A percentile compares a stretch with the other conserved stretches of the same genome.
phyloP scores from a whole-genome alignment of 2,888 invertebrate species.

The Acanthoscelides obtectus region DNA sequence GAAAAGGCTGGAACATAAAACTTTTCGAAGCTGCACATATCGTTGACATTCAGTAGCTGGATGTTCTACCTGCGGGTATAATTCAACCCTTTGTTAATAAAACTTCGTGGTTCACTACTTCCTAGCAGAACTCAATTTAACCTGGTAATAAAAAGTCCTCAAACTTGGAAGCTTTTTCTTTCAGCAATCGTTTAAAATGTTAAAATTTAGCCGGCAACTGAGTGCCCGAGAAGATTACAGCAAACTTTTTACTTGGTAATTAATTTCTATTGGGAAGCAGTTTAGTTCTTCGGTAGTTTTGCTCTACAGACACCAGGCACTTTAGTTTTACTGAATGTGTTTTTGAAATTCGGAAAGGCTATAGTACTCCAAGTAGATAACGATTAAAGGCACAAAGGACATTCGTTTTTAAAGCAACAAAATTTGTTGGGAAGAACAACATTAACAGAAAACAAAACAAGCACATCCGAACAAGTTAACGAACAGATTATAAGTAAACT shows the following conservation, averaged over 20 bases:
- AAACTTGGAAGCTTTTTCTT: not conserved
- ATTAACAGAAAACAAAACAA: no score
- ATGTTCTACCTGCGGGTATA: not conserved
- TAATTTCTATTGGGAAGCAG: not conserved
- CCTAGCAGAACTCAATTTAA: not conserved
- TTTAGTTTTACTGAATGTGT: no score
- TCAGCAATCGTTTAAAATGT: not conserved
- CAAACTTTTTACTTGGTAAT: not conserved
- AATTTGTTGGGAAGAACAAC: no score
- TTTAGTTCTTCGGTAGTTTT: not conserved
- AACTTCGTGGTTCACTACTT: not conserved
- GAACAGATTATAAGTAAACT: no score
- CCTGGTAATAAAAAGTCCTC: not conserved
- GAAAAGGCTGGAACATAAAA: not conserved
- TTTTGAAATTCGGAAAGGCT: no score
- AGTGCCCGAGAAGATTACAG: not conserved
- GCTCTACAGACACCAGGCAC: not conserved
- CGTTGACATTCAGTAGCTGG: not conserved
- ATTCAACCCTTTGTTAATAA: not conserved
- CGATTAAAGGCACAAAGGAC: no score
- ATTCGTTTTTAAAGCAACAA: no score
- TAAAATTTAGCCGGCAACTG: not conserved
- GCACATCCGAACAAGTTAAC: no score
- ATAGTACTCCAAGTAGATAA: no score
- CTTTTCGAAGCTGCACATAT: not conserved